Conservation (phyloP, 2,888 invertebrate species). For the Pseudanteris insignis region DNA sequence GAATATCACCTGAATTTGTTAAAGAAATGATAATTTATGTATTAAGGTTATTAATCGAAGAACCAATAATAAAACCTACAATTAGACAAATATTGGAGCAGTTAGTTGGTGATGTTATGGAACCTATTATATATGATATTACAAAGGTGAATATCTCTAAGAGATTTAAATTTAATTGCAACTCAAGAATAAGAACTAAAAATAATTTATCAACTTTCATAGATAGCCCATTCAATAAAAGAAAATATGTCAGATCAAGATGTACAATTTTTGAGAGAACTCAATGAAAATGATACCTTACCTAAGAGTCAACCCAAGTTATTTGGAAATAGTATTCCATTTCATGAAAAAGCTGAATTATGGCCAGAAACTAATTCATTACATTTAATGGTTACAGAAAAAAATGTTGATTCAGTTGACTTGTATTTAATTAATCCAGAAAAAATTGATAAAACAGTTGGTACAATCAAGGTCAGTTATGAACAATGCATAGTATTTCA, state of each 20-base stretch:
- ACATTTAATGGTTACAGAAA: slow-evolving; percentile 52
- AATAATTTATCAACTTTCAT: slow-evolving; percentile 4
- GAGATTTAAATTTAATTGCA: background rate
- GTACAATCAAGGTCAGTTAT: slow-evolving; percentile 49
- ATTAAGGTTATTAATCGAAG: slow-evolving; percentile 72
- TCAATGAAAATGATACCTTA: slow-evolving; percentile 22
- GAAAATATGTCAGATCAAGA: slow-evolving; percentile 50
- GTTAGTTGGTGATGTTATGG: too few species aligned
- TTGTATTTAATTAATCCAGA: slow-evolving; percentile 52
- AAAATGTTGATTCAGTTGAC: slow-evolving; percentile 44
- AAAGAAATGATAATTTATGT: slow-evolving; percentile 74
- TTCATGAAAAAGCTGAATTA: slow-evolving; percentile 46
- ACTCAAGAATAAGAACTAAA: background rate
- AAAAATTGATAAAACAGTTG: slow-evolving; percentile 13
- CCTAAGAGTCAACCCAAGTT: slow-evolving; percentile 22
- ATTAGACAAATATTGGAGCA: slow-evolving; percentile 71
- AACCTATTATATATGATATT: too few species aligned
- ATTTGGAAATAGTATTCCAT: slow-evolving; percentile 54
- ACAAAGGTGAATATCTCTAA: too few species aligned
- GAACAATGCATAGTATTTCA: too few species aligned
- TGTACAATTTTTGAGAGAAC: slow-evolving; percentile 47
- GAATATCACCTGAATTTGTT: slow-evolving; percentile 70
- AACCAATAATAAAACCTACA: slow-evolving; percentile 71
- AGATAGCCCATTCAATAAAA: slow-evolving; percentile 66
- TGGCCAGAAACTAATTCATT: slow-evolving; percentile 57